Evolutionary conservation across 2,888 invertebrate species (phyloP), one percentile per base, ranked within the genome.

Genomic region (Drosophila borborema): DNA sequence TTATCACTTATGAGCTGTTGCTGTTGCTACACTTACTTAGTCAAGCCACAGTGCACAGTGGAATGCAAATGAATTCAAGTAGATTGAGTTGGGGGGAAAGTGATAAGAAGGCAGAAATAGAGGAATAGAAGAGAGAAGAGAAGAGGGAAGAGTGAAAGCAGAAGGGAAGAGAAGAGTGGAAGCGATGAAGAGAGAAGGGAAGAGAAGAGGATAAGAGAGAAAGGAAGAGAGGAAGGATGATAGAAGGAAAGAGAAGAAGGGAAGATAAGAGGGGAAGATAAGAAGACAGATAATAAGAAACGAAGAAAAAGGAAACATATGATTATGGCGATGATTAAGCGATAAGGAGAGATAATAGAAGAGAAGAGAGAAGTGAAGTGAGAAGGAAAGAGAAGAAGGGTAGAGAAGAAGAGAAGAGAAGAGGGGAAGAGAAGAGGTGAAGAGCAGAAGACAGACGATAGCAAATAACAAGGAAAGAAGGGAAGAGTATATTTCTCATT

Each of bases 1-100:
- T 83, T 88, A 88, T 83, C 83, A 88, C 81, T 69, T 83, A 74
- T 72, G 77, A 61, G 74, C 68, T 59, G 74, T 55, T 59, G 74
- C n/a, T n/a, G n/a, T 59, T 68, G 59, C 74, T 76, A 53, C 45
- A 64, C 76, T 64, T 67, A 45, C 60, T 78, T 68, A 51, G 74
- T n/a, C 64, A 64, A 34, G 40, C 60, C 45, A 45, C 54, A 59
- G 16, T 14, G 40, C 20, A 79, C 79, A 78, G 74, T 79, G 79
- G 62, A 40, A 28, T 41, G 40, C 40, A 55, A 55, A 41, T 41
- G 23, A 54, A n/a, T 20, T 40, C 7, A 6, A 18, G 12, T 34
- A n/a, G 49, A 31, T 23, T 34, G 8, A 34, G n/a, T 2, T 6
- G 16, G 1, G 16, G 16, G 38, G n/a, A 6, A 16, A 6, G 6